Base-by-base conservation (phyloP, 2,797 vertebrate species). In the Gymnoscopelus braueri region DNA sequence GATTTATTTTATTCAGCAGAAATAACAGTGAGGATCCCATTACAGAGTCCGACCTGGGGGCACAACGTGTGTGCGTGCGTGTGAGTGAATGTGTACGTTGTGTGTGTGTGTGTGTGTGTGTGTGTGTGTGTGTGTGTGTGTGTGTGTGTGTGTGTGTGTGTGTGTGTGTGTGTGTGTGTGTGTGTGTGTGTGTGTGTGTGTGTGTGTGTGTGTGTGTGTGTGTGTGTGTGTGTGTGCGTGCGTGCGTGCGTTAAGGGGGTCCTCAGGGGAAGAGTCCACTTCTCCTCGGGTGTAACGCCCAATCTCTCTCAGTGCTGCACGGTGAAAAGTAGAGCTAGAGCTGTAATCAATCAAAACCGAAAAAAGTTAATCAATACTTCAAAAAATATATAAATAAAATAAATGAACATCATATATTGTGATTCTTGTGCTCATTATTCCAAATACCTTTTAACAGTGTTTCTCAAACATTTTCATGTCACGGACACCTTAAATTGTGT, bases 1-100 rank as follows among this genome's bases (percentile, higher is more conserved):
- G 78, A 94, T 96, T 96, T 97, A 95, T 96, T 97, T 97, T 96
- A 96, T 96, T 95, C 93, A 93, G 93, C 91, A 90, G 92, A 88
- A 94, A 95, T 88, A 95, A 91, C 91, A 94, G 94, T 95, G 94
- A 95, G 87, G 95, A 96, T 98, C 95, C 95, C 93, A 97, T 95
- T 96, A 95, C 93, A 89, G 91, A 94, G 91, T 84, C 75, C 93
- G 91, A 95, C 95, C 95, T 79, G 35, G 93, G 94, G 94, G 56
- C 86, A 87, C 91, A 93, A 90, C 84, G 91, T 91, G 92, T 93
- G 91, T 89, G 90, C 82, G 88, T 86, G 84, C 88, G 77, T 84
- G 91, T 92, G 88, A 91, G 90, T 54, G 49, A 2, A 47, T 67
- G 76, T 63, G 70, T 78, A 51, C 13, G 59, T 4, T 10, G 10